These are phyloP conservation scores for Sphenopsis melanotis DNA, from an alignment of 2,797 vertebrate species.

Conservation along the genomic window DNA sequence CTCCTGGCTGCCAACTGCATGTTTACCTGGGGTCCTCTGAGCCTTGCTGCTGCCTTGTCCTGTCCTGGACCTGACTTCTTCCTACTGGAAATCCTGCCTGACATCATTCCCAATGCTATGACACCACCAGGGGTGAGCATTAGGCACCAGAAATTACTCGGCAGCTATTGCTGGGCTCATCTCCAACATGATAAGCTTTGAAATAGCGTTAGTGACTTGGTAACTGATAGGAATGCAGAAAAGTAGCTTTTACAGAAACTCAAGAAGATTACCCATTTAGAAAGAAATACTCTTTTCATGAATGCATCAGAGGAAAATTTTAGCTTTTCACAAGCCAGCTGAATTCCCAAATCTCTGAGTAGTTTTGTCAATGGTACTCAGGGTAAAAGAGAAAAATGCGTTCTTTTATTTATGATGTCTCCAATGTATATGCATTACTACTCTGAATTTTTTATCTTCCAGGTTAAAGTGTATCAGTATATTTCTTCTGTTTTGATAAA, in stretches of 20 bases:
- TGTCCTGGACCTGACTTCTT: background rate
- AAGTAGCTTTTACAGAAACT: background rate
- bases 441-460: background rate
- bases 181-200: background rate
- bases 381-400: background rate
- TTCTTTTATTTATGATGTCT: background rate
- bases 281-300: background rate
- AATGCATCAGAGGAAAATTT: background rate
- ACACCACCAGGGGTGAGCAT: background rate
- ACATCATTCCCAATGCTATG: fast-evolving
- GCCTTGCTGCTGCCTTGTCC: background rate
- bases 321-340: constrained; percentile 5
- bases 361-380: background rate
- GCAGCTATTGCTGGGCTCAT: background rate
- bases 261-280: background rate
- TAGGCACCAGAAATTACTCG: background rate
- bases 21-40: background rate
- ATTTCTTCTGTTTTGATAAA: constrained; percentile 16
- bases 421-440: background rate
- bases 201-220: background rate
- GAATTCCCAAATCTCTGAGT: background rate
- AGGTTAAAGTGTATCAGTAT: background rate
- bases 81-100: background rate
- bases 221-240: background rate
- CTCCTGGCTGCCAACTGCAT: background rate